Evolutionary conservation across 2,113 vertebrate genomes (phyloP), one percentile per base, ranked within the genome.

Genomic region (Mus pahari): DNA sequence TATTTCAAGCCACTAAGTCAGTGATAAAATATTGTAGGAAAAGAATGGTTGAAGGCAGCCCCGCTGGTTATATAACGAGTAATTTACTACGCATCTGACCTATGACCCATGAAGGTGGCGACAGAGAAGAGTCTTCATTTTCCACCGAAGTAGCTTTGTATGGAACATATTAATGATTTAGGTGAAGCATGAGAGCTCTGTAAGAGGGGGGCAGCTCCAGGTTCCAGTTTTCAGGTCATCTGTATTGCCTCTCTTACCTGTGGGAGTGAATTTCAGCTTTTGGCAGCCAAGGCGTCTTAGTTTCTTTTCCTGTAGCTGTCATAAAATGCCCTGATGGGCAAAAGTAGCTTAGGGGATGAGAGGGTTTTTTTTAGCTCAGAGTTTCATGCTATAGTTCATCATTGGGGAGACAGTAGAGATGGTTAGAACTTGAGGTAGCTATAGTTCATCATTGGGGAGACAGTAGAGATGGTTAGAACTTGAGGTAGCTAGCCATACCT

Each of bases 121-220:
- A 91, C 58, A 88, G 39, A 87, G 89, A 24, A 26, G 12, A 94
- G 79, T 24, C 5, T 39, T 94, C 28, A 7, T 78, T 89, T 66
- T 78, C 92, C 79, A 33, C 91, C 66, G 55, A 45, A 68, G 60
- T 31, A 82, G 71, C 31, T 22, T 7, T 42, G 20, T 89, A 26
- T 92, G 96, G 95, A 97, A 73, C 33, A 90, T 16, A 78, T 53
- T 79, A 55, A n/a, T 48, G 68, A 60, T 53, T 91, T 55, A 36
- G 50, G 28, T 3, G 24, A 50, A 58, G 42, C 11, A 3, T 0
- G 26, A 70, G 48, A 28, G 19, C 0, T 31, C 26, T 28, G 1
- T 8, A 31, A 48, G 22, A 48, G 22, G 26, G 0, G 39, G 20
- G 28, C 3, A 11, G 5, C 19, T 24, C 28, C 60, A 7, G 0